phyloP scores from a whole-genome alignment of 2,113 vertebrate species.

The Cyphomyrus plagiostoma region DNA sequence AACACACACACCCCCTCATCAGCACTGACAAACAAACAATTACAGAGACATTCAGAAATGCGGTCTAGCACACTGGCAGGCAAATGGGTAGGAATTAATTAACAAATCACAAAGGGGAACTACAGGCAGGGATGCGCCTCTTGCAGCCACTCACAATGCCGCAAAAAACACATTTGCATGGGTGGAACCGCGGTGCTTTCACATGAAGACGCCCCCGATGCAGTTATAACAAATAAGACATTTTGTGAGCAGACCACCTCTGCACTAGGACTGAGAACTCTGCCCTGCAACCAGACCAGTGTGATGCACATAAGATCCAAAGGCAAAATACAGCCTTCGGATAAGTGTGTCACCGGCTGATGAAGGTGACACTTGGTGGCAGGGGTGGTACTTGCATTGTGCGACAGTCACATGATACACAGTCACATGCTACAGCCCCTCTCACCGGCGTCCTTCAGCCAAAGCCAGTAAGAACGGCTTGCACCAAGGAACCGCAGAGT shows the following conservation, averaged over 20 bases:
- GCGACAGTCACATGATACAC: neutral
- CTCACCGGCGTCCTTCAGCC: neutral
- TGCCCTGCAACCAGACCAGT: neutral
- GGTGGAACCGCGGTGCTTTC: neutral
- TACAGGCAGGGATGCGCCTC: neutral
- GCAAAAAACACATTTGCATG: neutral
- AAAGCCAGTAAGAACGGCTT: too few relatives aligned
- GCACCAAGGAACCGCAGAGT: neutral
- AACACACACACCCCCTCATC: neutral
- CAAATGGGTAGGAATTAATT: slow-evolving; percentile 1
- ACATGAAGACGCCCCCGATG: neutral
- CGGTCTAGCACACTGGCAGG: neutral
- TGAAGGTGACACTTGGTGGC: neutral
- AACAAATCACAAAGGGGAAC: neutral
- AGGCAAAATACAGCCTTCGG: neutral
- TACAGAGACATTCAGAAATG: neutral
- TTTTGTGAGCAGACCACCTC: neutral
- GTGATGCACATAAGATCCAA: neutral
- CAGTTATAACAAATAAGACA: neutral
- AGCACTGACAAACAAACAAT: neutral
- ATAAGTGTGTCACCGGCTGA: neutral
- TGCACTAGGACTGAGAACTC: neutral
- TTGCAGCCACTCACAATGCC: neutral
- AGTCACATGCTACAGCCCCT: neutral
- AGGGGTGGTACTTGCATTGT: neutral